Percentiles rank a stretch among this genome's conserved stretches.
Evolutionary conservation across 1,140 invertebrate species (phyloP).

Genomic region (Leguminivora glycinivorella): DNA sequence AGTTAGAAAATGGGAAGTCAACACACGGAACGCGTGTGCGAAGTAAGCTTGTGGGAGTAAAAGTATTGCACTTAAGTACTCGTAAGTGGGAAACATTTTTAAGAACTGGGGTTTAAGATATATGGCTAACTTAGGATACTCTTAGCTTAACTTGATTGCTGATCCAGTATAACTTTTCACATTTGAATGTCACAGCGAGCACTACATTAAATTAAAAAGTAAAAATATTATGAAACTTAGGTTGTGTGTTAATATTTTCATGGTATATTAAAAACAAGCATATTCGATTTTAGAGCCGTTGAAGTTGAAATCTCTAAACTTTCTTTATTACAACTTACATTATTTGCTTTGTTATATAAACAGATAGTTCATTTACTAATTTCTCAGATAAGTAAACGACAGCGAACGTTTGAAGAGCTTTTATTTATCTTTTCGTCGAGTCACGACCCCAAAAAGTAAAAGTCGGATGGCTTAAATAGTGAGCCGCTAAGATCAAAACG

Average conservation of each 20-base stretch:
- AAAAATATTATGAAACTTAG: too few species aligned
- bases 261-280: too few species aligned
- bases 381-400: slow-evolving; percentile 11
- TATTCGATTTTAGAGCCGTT: too few species aligned
- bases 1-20: slow-evolving; percentile 75
- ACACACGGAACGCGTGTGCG: slow-evolving; percentile 53
- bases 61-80: slow-evolving; percentile 45
- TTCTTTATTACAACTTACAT: slow-evolving; percentile 29
- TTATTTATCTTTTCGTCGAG: slow-evolving; percentile 31
- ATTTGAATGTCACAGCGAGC: too few species aligned
- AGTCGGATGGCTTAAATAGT: slow-evolving; percentile 42
- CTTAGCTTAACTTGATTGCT: too few species aligned
- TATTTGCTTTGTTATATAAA: slow-evolving; percentile 2
- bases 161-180: too few species aligned
- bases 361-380: slow-evolving; percentile 8
- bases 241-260: too few species aligned
- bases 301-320: background rate
- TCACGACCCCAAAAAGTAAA: slow-evolving; percentile 50
- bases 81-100: background rate
- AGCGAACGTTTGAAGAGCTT: slow-evolving; percentile 1
- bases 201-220: too few species aligned
- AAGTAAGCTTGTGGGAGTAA: slow-evolving; percentile 42
- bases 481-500: slow-evolving; percentile 34
- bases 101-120: background rate
- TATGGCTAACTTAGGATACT: background rate